Evolutionary conservation across 2,113 vertebrate genomes (phyloP), one percentile per base, ranked within the genome.

Genomic region (Xiphophorus hellerii): DNA sequence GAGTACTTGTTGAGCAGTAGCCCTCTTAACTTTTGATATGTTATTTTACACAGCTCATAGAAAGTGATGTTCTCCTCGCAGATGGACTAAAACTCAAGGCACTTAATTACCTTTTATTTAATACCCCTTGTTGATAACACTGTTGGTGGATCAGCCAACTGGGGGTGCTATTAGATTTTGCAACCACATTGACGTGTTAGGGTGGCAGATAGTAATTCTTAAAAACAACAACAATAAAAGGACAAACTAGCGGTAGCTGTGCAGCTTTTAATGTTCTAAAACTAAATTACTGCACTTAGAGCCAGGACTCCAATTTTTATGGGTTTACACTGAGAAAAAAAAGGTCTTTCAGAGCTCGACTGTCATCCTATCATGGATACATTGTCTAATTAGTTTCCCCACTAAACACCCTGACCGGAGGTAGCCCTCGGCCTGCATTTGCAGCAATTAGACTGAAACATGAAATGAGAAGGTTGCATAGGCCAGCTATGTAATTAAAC

Each of bases 401-500:
- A 51, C 74, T 66, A 73, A 85, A 82, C 82, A 78, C 28, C 5
- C 60, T 68, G 88, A 84, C 85, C 77, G 80, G 76, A 61, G 83
- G 88, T 75, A 74, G 64, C 71, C 80, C 82, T 76, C 68, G 73
- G 0, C 60, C 81, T 81, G 85, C 74, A 73, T 86, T 84, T 58
- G 63, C 76, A 82, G 77, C 88, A 90, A 84, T 89, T 90, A 89
- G 82, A 87, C 85, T 84, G 88, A 82, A 83, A 88, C 83, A 88
- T 88, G 78, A 88, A 92, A 92, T 84, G 73, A 83, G 80, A 80
- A 65, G 14, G 71, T 80, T 76, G 81, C 87, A 63, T 70, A 77
- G 87, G 85, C 83, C 80, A 80, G 69, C 68, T 11, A 39, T 88
- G 80, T 91, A 92, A 94, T 94, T 93, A 93, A 92, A 90, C 78